These are phyloP conservation scores for Ptilodon capucinus DNA, from an alignment of 2,888 invertebrate species.

Conservation along the genomic window DNA sequence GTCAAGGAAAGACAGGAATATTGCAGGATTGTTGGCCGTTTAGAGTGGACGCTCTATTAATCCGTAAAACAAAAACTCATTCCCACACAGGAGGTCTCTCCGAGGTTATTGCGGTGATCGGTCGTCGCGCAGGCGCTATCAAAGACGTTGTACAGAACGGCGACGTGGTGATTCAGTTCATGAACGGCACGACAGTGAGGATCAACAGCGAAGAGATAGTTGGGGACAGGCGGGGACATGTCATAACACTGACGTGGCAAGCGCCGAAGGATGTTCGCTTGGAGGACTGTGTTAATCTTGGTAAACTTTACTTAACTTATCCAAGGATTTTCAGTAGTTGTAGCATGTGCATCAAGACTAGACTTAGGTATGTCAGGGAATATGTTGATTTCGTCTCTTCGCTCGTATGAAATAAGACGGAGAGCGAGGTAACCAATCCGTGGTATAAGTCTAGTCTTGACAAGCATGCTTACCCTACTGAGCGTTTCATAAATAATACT, in stretches of 20 bases:
- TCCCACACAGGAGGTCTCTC: conserved; percentile 44
- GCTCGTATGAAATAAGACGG: too few relatives aligned
- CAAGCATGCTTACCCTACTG: too few relatives aligned
- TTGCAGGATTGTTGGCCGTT: too few relatives aligned
- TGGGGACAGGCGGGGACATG: conserved; percentile 44
- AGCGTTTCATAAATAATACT: too few relatives aligned
- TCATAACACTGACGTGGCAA: conserved; percentile 62
- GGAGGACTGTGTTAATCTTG: conserved; percentile 67
- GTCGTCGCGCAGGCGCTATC: conserved; percentile 52
- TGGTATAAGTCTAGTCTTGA: too few relatives aligned
- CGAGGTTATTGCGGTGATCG: conserved; percentile 62
- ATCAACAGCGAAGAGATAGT: conserved; percentile 51
- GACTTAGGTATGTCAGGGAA: too few relatives aligned
- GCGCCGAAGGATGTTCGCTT: conserved; percentile 51
- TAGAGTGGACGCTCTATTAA: too few relatives aligned
- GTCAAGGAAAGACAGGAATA: too few relatives aligned
- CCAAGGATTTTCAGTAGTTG: too few relatives aligned
- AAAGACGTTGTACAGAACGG: conserved; percentile 57
- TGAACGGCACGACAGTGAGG: conserved; percentile 56
- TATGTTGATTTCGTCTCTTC: too few relatives aligned
- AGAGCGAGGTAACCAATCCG: too few relatives aligned
- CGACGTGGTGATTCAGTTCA: conserved; percentile 61
- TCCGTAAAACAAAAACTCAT: neutral
- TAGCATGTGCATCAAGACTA: too few relatives aligned
- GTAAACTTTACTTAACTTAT: conserved; percentile 36